Evolutionary conservation across 1,140 invertebrate species (phyloP), one percentile per base, ranked within the genome.

Genomic region (Sitophilus oryzae): DNA sequence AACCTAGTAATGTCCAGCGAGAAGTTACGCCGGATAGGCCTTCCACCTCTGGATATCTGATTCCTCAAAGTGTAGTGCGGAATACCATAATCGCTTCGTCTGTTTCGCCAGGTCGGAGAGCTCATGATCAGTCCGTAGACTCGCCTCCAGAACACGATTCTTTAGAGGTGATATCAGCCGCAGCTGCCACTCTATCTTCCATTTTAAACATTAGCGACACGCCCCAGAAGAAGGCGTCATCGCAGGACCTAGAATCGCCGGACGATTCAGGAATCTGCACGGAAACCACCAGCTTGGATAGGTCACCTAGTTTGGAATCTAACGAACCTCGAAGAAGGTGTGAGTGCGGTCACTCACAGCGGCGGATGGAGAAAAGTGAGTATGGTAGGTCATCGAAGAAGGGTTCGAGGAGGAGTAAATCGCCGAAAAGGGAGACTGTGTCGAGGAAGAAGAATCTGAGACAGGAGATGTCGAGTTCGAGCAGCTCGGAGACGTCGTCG

Each of bases 231-330:
- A 58, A 54, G 25, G 45, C 47, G 16, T 20, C 22, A 58, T 38
- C 16, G 8, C 49, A 52, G 8, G 61, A 66, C 23, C 34, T 65
- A 4, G 69, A 69, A 45, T 72, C 70, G 8, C 82, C 82, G 1
- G 79, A 73, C 0, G 84, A 86, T 66, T 85, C 82, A 0, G 83
- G 84, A 0, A 82, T 86, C 35, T 84, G 82, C 58, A 86, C 83
- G 0, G 83, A 85, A 66, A 86, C 83, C 48, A 84, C 82, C 3
- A 85, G 83, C 63, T 67, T 86, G 65, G 79, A 81, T 66, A 68
- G 77, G 57, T 79, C 78, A 1, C 79, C 79, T 0, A 79, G 77
- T 54, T 73, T 77, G 10, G 79, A 80, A 42, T 34, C 57, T 8
- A 58, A 50, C 16, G 60, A 60, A n/a, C 36, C 21, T 3, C n/a